A percentile compares a stretch with the other conserved stretches of the same genome.
These are phyloP conservation scores for Spisula subtruncata DNA, from an alignment of 2,888 invertebrate species.

Conservation along the genomic window DNA sequence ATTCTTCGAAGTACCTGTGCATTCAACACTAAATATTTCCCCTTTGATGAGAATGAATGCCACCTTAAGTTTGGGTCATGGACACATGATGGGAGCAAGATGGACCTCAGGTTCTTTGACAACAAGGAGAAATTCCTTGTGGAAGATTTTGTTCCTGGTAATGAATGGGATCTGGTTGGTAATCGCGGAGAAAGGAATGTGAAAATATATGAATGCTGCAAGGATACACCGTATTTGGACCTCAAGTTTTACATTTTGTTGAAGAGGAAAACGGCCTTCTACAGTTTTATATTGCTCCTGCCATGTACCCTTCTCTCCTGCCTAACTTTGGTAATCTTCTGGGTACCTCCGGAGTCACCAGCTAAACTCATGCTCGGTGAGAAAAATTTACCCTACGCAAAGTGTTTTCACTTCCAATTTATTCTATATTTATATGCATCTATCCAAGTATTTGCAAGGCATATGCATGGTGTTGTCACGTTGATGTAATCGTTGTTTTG, in stretches of 20 bases:
- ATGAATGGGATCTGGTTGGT: slow-evolving; percentile 87
- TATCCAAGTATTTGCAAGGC: background rate
- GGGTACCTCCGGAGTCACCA: slow-evolving; percentile 88
- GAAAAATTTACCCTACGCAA: slow-evolving; percentile 53
- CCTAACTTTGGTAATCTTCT: slow-evolving; percentile 87
- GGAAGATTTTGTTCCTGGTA: slow-evolving; percentile 85
- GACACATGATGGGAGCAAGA: slow-evolving; percentile 87
- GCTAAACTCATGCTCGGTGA: slow-evolving; percentile 88
- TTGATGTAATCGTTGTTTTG: background rate
- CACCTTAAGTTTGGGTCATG: slow-evolving; percentile 87
- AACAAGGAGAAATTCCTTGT: slow-evolving; percentile 77
- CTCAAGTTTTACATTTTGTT: slow-evolving; percentile 85
- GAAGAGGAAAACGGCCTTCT: slow-evolving; percentile 85
- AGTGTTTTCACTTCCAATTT: background rate
- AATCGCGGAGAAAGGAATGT: slow-evolving; percentile 83
- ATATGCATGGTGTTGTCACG: background rate
- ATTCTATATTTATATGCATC: slow-evolving; percentile 20
- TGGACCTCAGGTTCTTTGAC: slow-evolving; percentile 81
- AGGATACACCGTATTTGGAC: slow-evolving; percentile 85
- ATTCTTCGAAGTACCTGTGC: slow-evolving; percentile 87
- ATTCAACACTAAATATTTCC: slow-evolving; percentile 87
- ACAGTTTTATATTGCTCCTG: slow-evolving; percentile 87
- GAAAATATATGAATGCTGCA: slow-evolving; percentile 86
- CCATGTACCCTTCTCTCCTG: slow-evolving; percentile 87
- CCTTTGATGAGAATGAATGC: slow-evolving; percentile 87